A percentile compares a stretch with the other conserved stretches of the same genome.
Evolutionary conservation across 2,797 vertebrate genomes (phyloP).

Genomic region (Sparidentex hasta): DNA sequence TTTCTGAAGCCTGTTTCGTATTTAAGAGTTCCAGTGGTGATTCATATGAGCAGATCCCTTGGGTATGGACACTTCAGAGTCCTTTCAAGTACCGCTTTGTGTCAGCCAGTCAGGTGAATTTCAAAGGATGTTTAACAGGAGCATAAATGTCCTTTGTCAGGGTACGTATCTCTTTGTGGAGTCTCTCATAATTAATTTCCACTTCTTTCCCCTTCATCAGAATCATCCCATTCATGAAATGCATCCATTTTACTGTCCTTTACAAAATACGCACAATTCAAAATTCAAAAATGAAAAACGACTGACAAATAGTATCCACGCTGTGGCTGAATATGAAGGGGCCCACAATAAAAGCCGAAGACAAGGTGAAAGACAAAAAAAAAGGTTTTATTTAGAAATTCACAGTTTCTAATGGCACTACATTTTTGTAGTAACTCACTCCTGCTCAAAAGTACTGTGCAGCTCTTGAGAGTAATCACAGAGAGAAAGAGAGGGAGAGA

Average conservation of each 20-base stretch:
- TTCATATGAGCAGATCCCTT: not conserved
- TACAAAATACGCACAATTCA: no score
- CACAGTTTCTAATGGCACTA: conserved; percentile 99
- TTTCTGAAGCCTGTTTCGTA: not conserved
- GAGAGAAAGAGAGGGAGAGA: conserved; percentile 76
- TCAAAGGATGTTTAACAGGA: not conserved
- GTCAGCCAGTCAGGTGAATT: not conserved
- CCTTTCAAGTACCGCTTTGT: no score
- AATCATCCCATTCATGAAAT: not conserved
- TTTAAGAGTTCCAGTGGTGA: not conserved
- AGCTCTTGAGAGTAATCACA: conserved; percentile 84
- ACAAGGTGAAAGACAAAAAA: conserved; percentile 85
- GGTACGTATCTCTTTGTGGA: not conserved
- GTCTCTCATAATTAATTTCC: not conserved
- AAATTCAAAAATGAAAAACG: not conserved
- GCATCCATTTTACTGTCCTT: not conserved
- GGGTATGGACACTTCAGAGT: not conserved
- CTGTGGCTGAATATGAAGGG: not conserved
- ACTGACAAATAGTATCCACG: not conserved
- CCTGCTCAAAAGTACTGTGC: conserved; percentile 87
- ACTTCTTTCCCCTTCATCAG: not conserved
- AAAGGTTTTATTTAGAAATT: conserved; percentile 99
- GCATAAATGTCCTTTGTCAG: not conserved
- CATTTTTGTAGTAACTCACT: conserved; percentile 92
- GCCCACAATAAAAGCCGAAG: conserved; percentile 12